Evolutionary conservation across 2,797 vertebrate genomes (phyloP).

Genomic region (Catharus ustulatus): DNA sequence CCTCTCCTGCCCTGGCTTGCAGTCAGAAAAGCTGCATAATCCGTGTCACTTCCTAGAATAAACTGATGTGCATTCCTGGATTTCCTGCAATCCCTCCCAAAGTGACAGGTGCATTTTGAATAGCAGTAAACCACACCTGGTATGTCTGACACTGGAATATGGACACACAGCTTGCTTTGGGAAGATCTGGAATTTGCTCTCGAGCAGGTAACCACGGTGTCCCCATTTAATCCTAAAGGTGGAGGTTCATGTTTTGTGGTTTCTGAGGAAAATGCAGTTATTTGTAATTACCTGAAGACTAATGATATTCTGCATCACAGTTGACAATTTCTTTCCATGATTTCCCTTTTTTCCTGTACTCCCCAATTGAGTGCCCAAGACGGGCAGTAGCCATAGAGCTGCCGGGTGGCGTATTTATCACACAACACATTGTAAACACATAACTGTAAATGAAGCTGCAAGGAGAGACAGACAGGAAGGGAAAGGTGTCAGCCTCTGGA

Average conservation of each 20-base stretch:
- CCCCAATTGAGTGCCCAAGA: slow-evolving; percentile 99
- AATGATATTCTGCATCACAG: slow-evolving; percentile 98
- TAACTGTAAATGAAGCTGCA: slow-evolving; percentile 93
- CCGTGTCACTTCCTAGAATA: background rate
- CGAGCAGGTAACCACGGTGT: accelerated
- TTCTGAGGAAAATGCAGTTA: background rate
- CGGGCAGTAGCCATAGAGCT: slow-evolving; percentile 98
- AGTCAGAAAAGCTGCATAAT: background rate
- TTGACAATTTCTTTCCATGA: slow-evolving; percentile 98
- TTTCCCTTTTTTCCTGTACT: slow-evolving; percentile 98
- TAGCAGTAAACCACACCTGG: background rate
- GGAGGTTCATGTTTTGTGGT: background rate
- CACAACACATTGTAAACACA: slow-evolving; percentile 99
- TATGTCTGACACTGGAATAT: background rate
- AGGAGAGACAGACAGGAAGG: background rate
- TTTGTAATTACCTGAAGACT: slow-evolving; percentile 89
- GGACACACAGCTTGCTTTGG: accelerated
- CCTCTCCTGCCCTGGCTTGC: background rate
- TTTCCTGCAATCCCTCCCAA: background rate
- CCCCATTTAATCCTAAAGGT: background rate
- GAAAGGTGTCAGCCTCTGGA: background rate
- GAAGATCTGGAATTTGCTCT: background rate
- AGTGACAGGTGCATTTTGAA: background rate
- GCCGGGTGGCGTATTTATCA: slow-evolving; percentile 97
- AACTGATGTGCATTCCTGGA: background rate